Percentiles rank a stretch among this genome's conserved stretches.
phyloP scores from a whole-genome alignment of 2,113 vertebrate species.

The Anoura caudifer region DNA sequence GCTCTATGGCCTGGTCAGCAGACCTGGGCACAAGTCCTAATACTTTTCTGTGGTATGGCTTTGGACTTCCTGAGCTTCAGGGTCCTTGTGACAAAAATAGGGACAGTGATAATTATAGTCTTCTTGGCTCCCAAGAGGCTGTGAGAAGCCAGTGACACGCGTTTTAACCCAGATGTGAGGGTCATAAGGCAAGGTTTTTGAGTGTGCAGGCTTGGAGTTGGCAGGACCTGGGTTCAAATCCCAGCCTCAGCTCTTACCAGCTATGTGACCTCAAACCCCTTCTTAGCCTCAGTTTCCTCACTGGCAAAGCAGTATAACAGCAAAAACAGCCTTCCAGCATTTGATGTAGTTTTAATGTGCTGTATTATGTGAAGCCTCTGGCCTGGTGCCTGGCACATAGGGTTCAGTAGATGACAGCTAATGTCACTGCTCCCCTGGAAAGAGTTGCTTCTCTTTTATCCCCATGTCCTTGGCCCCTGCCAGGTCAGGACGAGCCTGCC shows the following conservation, averaged over 20 bases:
- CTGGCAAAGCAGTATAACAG: neutral
- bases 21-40: accelerated
- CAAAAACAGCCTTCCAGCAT: neutral
- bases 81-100: neutral
- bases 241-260: neutral
- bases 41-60: neutral
- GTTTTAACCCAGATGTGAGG: neutral
- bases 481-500: neutral
- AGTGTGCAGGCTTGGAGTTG: neutral
- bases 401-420: accelerated
- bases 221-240: neutral
- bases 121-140: neutral
- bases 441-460: too few relatives aligned
- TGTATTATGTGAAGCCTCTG: accelerated
- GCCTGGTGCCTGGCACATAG: neutral
- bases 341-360: too few relatives aligned
- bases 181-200: accelerated
- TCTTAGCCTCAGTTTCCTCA: neutral
- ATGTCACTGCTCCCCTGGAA: neutral
- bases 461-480: accelerated
- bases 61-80: neutral
- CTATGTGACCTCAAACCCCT: neutral
- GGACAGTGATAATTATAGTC: neutral
- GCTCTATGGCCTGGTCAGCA: accelerated
- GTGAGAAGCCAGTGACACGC: neutral